Evolutionary conservation across 2,888 invertebrate genomes (phyloP), one percentile per base, ranked within the genome.

Genomic region (Agrenia bidenticulata): DNA sequence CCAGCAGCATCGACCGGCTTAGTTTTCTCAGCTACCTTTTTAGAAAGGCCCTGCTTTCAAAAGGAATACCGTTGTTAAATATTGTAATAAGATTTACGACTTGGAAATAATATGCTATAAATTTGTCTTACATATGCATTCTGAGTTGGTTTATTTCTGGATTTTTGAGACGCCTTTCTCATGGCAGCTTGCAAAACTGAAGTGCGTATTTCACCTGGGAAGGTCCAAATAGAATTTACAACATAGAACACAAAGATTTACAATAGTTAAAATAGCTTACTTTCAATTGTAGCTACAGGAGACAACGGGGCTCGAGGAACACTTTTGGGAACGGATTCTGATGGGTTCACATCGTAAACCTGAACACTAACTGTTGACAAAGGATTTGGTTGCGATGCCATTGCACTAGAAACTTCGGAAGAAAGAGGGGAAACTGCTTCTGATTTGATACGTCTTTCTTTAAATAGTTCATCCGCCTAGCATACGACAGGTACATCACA

Each of bases 1-100:
- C 77, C 78, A 21, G 73, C 73, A 23, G 76, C 77, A 59, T 77
- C 77, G 76, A 81, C 84, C 68, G 81, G 78, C 23, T 81, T 70
- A 37, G n/a, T 21, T 37, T 54, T 59, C 32, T 57, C 57, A 17
- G 59, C 24, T 27, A 66, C 62, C 19, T 62, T 64, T 19, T 54
- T 32, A 19, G 70, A 70, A 24, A 71, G 42, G 39, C 73, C 73
- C 73, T 73, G 51, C 21, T 23, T 15, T 53, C 15, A 5, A 32
- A 15, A 63, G 9, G 4, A 32, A 7, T 32, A 32, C 32, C n/a
- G n/a, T n/a, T n/a, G n/a, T n/a, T 15, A 49, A 49, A 49, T 49
- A 49, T 49, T 49, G n/a, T 15, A 7, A 19, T 49, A 9, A 49
- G 19, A 49, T 49, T 49, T 9, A 7, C 7, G 49, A 49, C 11